Base-by-base conservation (phyloP, 1,140 invertebrate species). In the Tetramorium parvispinum region DNA sequence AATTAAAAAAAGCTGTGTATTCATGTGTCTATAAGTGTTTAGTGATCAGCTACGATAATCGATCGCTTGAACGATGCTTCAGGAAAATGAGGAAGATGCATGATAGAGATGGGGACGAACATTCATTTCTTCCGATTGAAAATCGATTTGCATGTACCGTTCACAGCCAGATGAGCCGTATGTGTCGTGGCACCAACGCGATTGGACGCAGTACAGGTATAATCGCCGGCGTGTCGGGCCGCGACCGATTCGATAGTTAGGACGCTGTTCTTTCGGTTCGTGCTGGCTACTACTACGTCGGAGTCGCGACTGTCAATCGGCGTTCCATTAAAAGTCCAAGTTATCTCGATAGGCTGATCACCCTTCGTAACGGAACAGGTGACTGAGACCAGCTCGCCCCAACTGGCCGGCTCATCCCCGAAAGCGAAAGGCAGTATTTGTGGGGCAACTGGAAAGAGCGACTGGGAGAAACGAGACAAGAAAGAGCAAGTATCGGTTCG, bases 401-500 rank as follows among this genome's bases (percentile, higher is more conserved):
- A 96, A 93, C 97, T 97, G 57, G 97, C 95, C 59, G 96, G 96
- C 71, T 97, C 96, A 85, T 97, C 97, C 27, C 97, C 97, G 91
- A 98, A 97, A 57, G 96, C 94, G 93, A 98, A 97, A 73, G 97
- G 97, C 94, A 97, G 96, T 90, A 98, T 97, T 95, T 97, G 96
- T 63, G 97, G 97, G 78, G 97, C 95, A 93, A 97, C 97, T 97
- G 95, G 94, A 95, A 95, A 95, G 61, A 86, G 65, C 86, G 82
- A 88, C 87, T 90, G 53, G 77, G 87, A 89, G 88, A 90, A 66
- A 82, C 86, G 76, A 61, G 32, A 7, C 61, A 88, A 81, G 61
- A 61, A 81, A 81, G 85, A 70, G 27, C 73, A 70, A 75, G 65
- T 87, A 68, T 83, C 85, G 85, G 61, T 78, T 89, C 78, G 18